Evolutionary conservation across 2,888 invertebrate genomes (phyloP).

Genomic region (Nipponacmea schrenckii): DNA sequence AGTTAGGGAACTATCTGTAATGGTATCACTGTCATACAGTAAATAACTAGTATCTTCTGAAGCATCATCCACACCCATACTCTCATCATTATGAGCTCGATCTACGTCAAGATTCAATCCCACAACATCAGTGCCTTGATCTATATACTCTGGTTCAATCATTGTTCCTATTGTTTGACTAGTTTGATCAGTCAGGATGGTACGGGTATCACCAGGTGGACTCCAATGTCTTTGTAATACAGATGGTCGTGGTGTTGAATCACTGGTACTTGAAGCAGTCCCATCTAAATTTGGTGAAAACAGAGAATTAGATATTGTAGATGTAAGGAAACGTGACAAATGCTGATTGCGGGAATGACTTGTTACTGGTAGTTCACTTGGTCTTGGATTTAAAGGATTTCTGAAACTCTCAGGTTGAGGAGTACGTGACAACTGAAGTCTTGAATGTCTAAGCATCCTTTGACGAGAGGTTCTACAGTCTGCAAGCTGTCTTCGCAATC

Average conservation of each 20-base stretch:
- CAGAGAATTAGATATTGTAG: background rate
- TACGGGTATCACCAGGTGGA: background rate
- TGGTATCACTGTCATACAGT: background rate
- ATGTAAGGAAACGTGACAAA: background rate
- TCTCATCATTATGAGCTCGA: background rate
- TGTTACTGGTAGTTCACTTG: background rate
- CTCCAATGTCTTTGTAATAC: conserved; percentile 8
- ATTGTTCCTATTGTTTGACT: conserved; percentile 34
- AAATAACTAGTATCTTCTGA: background rate
- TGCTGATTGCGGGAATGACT: background rate
- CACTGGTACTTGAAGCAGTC: conserved; percentile 8
- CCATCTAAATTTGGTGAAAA: background rate
- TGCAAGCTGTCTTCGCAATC: background rate
- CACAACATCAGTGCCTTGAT: conserved; percentile 34
- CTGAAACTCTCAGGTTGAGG: background rate
- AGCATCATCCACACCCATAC: background rate
- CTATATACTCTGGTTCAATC: conserved; percentile 28
- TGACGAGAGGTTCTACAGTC: conserved; percentile 1
- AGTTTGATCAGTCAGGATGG: conserved; percentile 25
- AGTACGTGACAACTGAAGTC: conserved; percentile 8
- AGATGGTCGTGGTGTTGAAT: background rate
- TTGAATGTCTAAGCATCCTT: background rate
- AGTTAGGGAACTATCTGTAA: background rate
- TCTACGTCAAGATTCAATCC: conserved; percentile 16
- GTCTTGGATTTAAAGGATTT: background rate